Evolutionary conservation across 2,113 vertebrate genomes (phyloP), one percentile per base, ranked within the genome.

Genomic region (Saguinus imperator): DNA sequence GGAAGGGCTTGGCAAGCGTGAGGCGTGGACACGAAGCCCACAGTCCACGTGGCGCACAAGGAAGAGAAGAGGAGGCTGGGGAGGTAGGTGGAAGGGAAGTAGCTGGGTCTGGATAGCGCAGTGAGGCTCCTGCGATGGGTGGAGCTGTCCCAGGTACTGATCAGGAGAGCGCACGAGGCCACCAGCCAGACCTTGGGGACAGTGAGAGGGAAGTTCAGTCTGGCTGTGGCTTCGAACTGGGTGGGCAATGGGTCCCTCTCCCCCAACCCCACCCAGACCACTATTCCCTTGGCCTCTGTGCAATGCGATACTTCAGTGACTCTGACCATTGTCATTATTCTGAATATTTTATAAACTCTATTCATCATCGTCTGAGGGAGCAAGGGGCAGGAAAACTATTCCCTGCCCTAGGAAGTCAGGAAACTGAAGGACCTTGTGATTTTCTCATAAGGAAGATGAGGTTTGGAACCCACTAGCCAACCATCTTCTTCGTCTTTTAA

Each of bases 61-160:
- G 43, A 32, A 6, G 40, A 61, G 75, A n/a, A 1, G 40, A 58
- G 48, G 45, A 27, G 72, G 48, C 55, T 29, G 37, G 11, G 35
- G n/a, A 64, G 64, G 35, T 6, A 27, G 50, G 43, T 45, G 61
- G 57, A 4, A 1, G 43, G 1, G 48, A 21, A 40, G 45, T 1
- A 16, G 27, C 29, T 3, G 32, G 18, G 9, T 52, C 66, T 8
- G 9, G 23, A 35, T 27, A 32, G 4, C 7, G 4, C 21, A 0
- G 1, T 0, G 32, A 48, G 40, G 45, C 10, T 3, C 52, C 12
- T 0, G 20, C 0, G 1, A 1, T 2, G 12, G 43, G 0, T 52
- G 80, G 93, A 85, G 75, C 85, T 97, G 94, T 97, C 96, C 72
- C 14, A 18, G 80, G 96, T 97, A 58, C 94, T 87, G 85, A 92